These are phyloP conservation scores for Gobio occitaniae DNA, from an alignment of 2,797 vertebrate species.

Conservation along the genomic window DNA sequence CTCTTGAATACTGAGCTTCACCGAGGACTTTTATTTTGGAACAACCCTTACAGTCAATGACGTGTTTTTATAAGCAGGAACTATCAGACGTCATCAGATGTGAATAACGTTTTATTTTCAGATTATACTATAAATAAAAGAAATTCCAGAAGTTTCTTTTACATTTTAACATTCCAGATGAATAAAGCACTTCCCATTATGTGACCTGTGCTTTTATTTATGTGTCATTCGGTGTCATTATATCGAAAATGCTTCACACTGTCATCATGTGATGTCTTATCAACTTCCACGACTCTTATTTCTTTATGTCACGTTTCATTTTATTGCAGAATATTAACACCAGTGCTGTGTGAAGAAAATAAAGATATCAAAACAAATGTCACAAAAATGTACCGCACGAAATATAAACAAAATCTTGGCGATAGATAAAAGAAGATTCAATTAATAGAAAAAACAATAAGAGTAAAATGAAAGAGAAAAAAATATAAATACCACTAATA, in stretches of 20 bases:
- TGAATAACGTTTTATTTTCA: not conserved
- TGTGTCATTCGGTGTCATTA: not conserved
- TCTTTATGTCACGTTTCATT: not conserved
- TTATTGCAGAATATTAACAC: not conserved
- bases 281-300: not conserved
- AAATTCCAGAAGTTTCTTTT: not conserved
- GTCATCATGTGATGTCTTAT: not conserved
- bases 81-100: not conserved
- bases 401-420: not conserved
- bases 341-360: not conserved
- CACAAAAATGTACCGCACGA: not conserved
- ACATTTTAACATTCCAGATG: not conserved
- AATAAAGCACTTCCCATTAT: not conserved
- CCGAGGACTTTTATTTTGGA: slow-evolving; percentile 30
- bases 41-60: rapidly evolving
- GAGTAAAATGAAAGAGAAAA: not conserved
- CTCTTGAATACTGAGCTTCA: not conserved
- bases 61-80: not conserved
- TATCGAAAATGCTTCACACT: not conserved
- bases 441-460: not conserved
- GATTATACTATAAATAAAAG: not conserved
- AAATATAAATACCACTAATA: no score
- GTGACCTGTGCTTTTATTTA: not conserved
- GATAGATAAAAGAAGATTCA: not conserved
- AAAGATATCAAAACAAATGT: not conserved